phyloP scores from a whole-genome alignment of 2,888 invertebrate genomes.

The Sarcophaga caerulescens region DNA sequence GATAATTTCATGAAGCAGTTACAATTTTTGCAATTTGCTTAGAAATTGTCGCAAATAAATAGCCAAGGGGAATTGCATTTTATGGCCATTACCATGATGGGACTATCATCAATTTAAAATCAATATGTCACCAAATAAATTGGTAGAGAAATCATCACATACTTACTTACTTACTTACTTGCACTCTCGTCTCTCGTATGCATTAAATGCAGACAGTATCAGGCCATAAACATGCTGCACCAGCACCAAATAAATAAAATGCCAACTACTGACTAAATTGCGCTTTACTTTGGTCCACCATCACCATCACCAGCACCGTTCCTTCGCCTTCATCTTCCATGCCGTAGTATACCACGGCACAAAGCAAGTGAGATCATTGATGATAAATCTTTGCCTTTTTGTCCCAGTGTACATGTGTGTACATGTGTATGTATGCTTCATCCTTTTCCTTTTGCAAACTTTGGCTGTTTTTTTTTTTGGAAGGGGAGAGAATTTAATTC shows the following conservation, averaged over 20 bases:
- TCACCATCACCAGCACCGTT: no score
- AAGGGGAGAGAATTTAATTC: neutral
- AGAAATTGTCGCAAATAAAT: constrained; percentile 67
- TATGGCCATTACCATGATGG: constrained; percentile 70
- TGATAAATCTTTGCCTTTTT: constrained; percentile 63
- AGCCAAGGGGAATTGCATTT: constrained; percentile 65
- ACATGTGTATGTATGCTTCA: neutral
- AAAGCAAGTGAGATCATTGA: constrained; percentile 62
- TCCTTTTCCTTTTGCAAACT: constrained; percentile 34
- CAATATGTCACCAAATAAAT: constrained; percentile 81
- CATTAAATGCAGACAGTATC: constrained; percentile 64
- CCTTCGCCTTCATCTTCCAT: no score
- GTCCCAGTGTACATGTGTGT: neutral
- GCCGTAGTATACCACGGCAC: neutral
- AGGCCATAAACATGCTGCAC: constrained; percentile 66
- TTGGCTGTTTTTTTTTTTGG: neutral
- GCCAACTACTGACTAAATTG: constrained; percentile 44
- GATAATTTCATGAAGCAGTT: constrained; percentile 62
- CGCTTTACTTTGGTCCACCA: constrained; percentile 2
- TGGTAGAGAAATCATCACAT: constrained; percentile 81
- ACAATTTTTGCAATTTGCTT: constrained; percentile 64
- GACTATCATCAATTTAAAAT: constrained; percentile 81
- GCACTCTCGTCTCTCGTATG: neutral
- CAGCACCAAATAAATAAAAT: constrained; percentile 69
- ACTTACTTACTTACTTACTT: neutral